Evolutionary conservation across 2,888 invertebrate species (phyloP).

Genomic region (Drosophila flavopinicola): DNA sequence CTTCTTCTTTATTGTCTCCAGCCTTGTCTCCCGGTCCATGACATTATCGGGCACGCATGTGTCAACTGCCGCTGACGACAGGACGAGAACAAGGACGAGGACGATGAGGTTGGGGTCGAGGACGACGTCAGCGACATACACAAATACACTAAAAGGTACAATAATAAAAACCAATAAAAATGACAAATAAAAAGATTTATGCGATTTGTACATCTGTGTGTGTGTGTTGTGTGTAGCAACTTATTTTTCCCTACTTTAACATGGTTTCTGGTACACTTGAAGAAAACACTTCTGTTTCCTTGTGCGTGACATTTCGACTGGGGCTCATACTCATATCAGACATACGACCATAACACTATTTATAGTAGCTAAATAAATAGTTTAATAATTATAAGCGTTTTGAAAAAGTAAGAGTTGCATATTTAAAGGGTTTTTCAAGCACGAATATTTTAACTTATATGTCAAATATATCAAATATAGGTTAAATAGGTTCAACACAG

Average conservation of each 20-base stretch:
- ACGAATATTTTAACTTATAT: too few relatives aligned
- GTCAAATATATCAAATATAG: too few relatives aligned
- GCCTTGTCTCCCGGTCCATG: conserved; percentile 29
- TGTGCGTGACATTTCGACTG: conserved; percentile 9
- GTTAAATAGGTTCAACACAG: too few relatives aligned
- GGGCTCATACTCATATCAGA: too few relatives aligned
- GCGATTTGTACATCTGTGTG: conserved; percentile 53
- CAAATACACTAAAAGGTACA: conserved; percentile 66
- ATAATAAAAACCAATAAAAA: conserved; percentile 80
- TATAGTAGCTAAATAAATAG: background rate
- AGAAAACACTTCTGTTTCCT: conserved; percentile 12
- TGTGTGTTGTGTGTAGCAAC: conserved; percentile 31
- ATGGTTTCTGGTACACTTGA: conserved; percentile 24
- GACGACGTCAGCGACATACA: conserved; percentile 17
- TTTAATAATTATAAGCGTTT: too few relatives aligned
- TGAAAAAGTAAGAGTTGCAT: too few relatives aligned
- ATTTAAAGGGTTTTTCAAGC: too few relatives aligned
- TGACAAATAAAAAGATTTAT: conserved; percentile 81
- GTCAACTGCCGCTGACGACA: conserved; percentile 53
- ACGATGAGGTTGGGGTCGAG: background rate
- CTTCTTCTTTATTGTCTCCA: conserved; percentile 12
- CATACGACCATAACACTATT: too few relatives aligned
- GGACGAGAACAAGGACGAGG: conserved; percentile 2
- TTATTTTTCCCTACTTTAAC: conserved; percentile 51
- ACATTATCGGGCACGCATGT: conserved; percentile 75